These are phyloP conservation scores for Stratiomys singularior DNA, from an alignment of 2,888 invertebrate genomes.

Conservation along the genomic window DNA sequence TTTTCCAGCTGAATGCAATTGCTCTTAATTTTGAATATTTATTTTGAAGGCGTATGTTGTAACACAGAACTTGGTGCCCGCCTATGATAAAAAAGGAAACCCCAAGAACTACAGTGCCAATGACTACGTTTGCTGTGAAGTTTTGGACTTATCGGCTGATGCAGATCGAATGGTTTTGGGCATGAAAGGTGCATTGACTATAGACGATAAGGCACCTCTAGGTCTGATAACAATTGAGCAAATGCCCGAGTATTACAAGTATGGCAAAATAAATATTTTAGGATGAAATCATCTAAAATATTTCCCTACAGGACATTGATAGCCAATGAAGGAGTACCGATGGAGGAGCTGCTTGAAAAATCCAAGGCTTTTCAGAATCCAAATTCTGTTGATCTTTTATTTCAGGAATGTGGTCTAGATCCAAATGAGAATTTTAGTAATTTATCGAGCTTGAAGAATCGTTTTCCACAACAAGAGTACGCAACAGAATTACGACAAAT, in stretches of 20 bases:
- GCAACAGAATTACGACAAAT: conserved; percentile 86
- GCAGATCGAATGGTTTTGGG: conserved; percentile 88
- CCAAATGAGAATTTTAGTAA: conserved; percentile 59
- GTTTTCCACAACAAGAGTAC: conserved; percentile 83
- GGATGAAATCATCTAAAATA: neutral
- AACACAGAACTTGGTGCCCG: conserved; percentile 58
- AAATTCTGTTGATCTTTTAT: conserved; percentile 85
- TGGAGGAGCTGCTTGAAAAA: conserved; percentile 83
- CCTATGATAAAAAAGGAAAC: conserved; percentile 82
- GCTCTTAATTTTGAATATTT: too few species aligned
- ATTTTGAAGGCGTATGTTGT: conserved; percentile 54
- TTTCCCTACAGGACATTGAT: conserved; percentile 74
- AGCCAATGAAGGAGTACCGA: conserved; percentile 82
- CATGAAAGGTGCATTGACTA: conserved; percentile 81
- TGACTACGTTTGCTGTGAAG: conserved; percentile 89
- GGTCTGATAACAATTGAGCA: conserved; percentile 86
- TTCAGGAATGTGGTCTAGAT: conserved; percentile 72
- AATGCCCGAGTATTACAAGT: conserved; percentile 86
- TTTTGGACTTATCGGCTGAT: conserved; percentile 86
- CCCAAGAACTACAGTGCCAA: conserved; percentile 81
- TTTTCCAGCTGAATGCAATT: neutral
- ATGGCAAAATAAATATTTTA: conserved; percentile 59
- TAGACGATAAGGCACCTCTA: conserved; percentile 78
- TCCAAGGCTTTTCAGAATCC: conserved; percentile 90
- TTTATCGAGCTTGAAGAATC: conserved; percentile 69